Percentiles rank a stretch among this genome's conserved stretches.
These are phyloP conservation scores for Lutraria rhynchaena DNA, from an alignment of 1,140 invertebrate species.

Conservation along the genomic window DNA sequence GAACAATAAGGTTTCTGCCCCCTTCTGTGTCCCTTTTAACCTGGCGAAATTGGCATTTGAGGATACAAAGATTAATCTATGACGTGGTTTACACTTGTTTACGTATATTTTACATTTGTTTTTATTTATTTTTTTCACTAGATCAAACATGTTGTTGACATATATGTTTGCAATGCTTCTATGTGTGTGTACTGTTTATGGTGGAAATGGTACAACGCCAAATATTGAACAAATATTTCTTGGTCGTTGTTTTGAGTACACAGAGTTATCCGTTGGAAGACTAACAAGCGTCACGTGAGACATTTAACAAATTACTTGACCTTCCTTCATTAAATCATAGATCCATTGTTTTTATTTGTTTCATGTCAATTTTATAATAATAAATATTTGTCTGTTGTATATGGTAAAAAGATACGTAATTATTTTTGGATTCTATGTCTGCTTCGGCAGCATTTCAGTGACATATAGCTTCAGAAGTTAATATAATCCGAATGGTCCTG, in stretches of 20 bases:
- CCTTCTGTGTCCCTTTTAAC: no score
- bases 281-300: background rate
- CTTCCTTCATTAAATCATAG: background rate
- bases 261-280: constrained; percentile 7
- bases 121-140: no score
- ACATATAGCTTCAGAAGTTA: no score
- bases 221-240: constrained; percentile 6
- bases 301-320: background rate
- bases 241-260: background rate
- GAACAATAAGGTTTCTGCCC: no score
- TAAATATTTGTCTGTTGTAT: background rate
- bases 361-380: background rate
- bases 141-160: no score
- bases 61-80: no score
- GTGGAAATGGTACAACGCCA: background rate
- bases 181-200: no score
- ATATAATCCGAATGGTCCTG: no score
- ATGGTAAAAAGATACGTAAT: background rate
- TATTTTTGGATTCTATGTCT: background rate
- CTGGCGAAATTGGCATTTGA: no score
- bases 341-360: background rate
- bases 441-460: background rate
- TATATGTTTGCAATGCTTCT: no score
- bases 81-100: no score
- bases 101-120: no score